Conservation (phyloP, 2,797 vertebrate genomes). For the Amphiprion clarkii region DNA sequence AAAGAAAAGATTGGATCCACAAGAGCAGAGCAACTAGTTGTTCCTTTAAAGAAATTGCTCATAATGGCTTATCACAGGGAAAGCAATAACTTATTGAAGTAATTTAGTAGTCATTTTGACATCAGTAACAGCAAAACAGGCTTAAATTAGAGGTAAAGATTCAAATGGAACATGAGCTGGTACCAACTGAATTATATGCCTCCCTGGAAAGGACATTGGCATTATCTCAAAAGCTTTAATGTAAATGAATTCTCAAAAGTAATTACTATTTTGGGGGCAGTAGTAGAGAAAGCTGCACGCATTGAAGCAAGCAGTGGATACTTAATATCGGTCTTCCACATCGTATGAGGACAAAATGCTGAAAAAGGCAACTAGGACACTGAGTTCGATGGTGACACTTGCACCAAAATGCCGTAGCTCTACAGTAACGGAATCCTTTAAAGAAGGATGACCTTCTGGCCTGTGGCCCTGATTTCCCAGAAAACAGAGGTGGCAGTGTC, state of each 20-base stretch:
- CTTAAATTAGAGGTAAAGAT: slow-evolving; percentile 31
- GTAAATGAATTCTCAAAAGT: no score
- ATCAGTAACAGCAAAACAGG: slow-evolving; percentile 41
- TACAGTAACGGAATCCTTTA: slow-evolving; percentile 36
- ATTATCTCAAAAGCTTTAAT: slow-evolving; percentile 8
- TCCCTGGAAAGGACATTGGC: not conserved
- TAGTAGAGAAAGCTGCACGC: slow-evolving; percentile 41
- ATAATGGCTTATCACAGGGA: slow-evolving; percentile 33
- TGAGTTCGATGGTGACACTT: slow-evolving; percentile 60
- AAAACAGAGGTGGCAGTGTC: slow-evolving; percentile 67
- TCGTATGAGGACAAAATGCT: slow-evolving; percentile 59
- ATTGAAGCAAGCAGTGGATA: slow-evolving; percentile 35
- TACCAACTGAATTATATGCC: slow-evolving; percentile 10
- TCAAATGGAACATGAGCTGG: slow-evolving; percentile 30
- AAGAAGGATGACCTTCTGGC: slow-evolving; percentile 33
- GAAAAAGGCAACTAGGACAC: slow-evolving; percentile 82
- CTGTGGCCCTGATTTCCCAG: slow-evolving; percentile 24
- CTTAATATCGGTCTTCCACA: slow-evolving; percentile 24
- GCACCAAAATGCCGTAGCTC: slow-evolving; percentile 64
- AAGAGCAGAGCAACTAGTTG: slow-evolving; percentile 11
- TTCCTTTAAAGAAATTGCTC: slow-evolving; percentile 24
- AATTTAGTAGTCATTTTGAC: slow-evolving; percentile 25
- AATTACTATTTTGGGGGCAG: slow-evolving; percentile 3
- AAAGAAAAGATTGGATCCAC: slow-evolving; percentile 21
- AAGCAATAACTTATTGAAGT: slow-evolving; percentile 14